phyloP scores from a whole-genome alignment of 2,888 invertebrate genomes.

The Cosmorhoe ocellata region DNA sequence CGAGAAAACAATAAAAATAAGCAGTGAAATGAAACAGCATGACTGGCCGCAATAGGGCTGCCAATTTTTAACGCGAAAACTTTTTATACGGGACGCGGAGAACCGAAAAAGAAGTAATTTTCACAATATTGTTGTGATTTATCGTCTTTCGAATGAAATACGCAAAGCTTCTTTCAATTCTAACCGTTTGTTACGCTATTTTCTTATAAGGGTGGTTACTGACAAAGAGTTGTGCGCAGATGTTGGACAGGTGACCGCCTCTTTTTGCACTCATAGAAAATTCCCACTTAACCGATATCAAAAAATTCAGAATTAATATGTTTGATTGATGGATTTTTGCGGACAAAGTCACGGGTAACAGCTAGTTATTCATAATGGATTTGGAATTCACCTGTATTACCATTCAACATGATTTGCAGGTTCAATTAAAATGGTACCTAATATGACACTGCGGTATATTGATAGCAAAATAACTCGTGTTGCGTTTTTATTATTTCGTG shows the following conservation, averaged over 20 bases:
- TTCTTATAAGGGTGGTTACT: constrained; percentile 36
- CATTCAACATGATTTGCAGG: neutral
- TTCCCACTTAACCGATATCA: too few species aligned
- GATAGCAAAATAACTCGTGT: neutral
- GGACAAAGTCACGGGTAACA: too few species aligned
- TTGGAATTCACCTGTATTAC: neutral
- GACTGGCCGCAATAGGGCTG: constrained; percentile 50
- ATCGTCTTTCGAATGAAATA: constrained; percentile 45
- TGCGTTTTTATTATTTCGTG: neutral
- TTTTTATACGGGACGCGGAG: constrained; percentile 38
- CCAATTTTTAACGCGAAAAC: constrained; percentile 60
- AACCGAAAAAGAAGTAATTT: constrained; percentile 45
- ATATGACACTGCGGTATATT: neutral
- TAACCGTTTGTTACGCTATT: constrained; percentile 41
- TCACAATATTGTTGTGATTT: constrained; percentile 64
- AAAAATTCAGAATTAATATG: too few species aligned
- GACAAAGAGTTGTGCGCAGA: too few species aligned
- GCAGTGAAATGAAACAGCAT: constrained; percentile 40
- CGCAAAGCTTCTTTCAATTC: constrained; percentile 43
- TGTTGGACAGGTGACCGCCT: too few species aligned
- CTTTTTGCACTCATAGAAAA: too few species aligned
- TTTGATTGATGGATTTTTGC: too few species aligned
- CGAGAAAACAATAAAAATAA: constrained; percentile 32
- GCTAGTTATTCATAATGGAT: too few species aligned
- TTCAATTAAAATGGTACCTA: neutral